These are phyloP conservation scores for Urocolius indicus DNA, from an alignment of 2,113 vertebrate genomes.

Conservation along the genomic window DNA sequence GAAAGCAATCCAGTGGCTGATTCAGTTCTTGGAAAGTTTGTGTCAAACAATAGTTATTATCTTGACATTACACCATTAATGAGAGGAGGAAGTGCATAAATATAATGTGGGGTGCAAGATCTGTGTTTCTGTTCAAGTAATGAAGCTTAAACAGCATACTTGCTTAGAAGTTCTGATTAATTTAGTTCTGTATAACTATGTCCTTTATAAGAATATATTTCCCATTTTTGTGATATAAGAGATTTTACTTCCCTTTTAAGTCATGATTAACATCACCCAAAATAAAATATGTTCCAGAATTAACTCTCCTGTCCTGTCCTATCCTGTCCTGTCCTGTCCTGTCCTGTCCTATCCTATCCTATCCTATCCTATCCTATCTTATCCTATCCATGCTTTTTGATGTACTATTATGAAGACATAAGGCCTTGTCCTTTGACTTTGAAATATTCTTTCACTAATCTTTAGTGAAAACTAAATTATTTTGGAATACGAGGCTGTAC, in stretches of 20 bases:
- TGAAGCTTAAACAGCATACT: neutral
- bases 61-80: neutral
- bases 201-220: neutral
- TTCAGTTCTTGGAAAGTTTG: neutral
- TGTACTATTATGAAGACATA: neutral
- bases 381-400: neutral
- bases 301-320: neutral
- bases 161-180: neutral
- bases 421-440: neutral
- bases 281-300: neutral
- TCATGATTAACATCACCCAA: neutral
- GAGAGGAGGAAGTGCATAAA: rapidly evolving
- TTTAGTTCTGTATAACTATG: neutral
- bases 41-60: neutral
- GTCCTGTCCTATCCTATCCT: too few relatives aligned
- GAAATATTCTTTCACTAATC: neutral
- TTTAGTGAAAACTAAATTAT: neutral
- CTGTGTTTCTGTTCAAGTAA: neutral
- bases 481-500: neutral
- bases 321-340: neutral
- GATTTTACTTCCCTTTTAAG: neutral
- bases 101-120: neutral
- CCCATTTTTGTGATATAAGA: neutral
- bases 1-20: neutral
- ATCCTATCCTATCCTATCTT: too few relatives aligned